These are phyloP conservation scores for Diadromus collaris DNA, from an alignment of 2,888 invertebrate species.

Conservation along the genomic window DNA sequence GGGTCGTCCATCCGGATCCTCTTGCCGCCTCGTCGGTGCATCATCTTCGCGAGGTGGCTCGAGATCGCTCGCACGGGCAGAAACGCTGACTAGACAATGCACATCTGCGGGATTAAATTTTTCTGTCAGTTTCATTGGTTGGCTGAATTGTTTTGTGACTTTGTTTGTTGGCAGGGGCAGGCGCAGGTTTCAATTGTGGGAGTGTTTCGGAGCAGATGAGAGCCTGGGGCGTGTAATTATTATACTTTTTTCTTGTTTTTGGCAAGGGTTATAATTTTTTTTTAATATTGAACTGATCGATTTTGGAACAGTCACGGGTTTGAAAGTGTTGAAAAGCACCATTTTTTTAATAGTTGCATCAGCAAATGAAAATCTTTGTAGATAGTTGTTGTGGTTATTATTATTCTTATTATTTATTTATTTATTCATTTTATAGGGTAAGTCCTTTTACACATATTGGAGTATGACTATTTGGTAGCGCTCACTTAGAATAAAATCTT, in stretches of 20 bases:
- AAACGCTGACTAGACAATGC: background rate
- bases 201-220: no score
- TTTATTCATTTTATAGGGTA: no score
- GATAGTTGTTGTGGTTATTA: background rate
- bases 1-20: slow-evolving; percentile 96
- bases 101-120: slow-evolving; percentile 2
- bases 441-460: no score
- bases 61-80: background rate
- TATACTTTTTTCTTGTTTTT: background rate
- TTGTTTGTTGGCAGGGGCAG: background rate
- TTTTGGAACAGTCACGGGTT: no score
- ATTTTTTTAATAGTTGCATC: no score
- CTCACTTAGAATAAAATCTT: no score
- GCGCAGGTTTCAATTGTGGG: background rate
- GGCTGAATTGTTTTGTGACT: background rate
- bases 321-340: background rate
- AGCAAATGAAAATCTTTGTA: background rate
- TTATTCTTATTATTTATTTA: no score
- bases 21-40: slow-evolving; percentile 94
- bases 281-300: no score
- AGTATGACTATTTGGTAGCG: no score
- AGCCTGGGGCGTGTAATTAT: background rate
- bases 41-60: slow-evolving; percentile 76
- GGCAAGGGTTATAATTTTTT: no score
- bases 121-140: background rate